Evolutionary conservation across 2,888 invertebrate species (phyloP), one percentile per base, ranked within the genome.

Genomic region (Drosophila mulleri): DNA sequence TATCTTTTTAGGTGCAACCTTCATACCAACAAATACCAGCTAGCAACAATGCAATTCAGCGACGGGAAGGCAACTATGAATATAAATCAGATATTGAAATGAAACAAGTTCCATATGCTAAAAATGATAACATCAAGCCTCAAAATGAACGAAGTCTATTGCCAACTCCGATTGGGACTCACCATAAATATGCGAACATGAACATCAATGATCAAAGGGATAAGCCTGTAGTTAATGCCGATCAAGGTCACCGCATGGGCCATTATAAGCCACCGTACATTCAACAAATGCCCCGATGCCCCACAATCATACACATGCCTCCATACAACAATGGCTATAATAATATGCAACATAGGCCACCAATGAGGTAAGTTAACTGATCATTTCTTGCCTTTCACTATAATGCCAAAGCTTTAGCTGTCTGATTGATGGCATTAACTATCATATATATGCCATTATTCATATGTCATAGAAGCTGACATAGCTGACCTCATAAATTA

Each of bases 281-380:
- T 37, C 87, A 74, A 60, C 87, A 74, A 62, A 70, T 83, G 68
- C 80, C 83, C 11, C 74, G 88, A 42, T 69, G 61, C 16, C 87
- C 77, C 0, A 54, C 72, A n/a, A 64, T 83, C 61, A 68, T 80
- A 9, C 83, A 86, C 32, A 83, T 87, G 61, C 52, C 77, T 0
- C 37, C 67, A 11, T 87, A 81, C 65, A 86, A 83, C 41, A 87
- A 87, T 73, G 87, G 89, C 9, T 87, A 81, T 32, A 81, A 62
- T 57, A 82, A 75, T 48, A 82, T 87, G 67, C 50, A 59, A 37
- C 87, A 78, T 32, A 71, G 87, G 53, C 83, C 77, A 11, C 78
- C 75, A 18, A 73, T 87, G 52, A 82, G 50, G 87, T 87, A 68
- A 71, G 79, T 73, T 44, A 4, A 12, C 14, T 1, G 20, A 14